A percentile compares a stretch with the other conserved stretches of the same genome.
Evolutionary conservation across 2,113 vertebrate genomes (phyloP).

Genomic region (Mastomys natalensis): DNA sequence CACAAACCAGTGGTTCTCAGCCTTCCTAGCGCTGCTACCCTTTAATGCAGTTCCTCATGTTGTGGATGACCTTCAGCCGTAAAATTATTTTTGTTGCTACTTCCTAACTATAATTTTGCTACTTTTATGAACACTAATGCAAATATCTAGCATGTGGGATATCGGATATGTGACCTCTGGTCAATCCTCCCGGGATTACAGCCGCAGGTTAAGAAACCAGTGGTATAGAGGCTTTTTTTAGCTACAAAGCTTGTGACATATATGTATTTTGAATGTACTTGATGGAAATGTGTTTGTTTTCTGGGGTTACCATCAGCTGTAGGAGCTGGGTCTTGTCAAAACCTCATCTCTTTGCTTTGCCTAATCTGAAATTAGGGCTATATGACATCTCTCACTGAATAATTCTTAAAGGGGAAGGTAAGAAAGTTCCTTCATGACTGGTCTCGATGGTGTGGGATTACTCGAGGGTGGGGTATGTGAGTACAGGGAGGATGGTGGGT

Average conservation of each 20-base stretch:
- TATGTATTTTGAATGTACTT: constrained; percentile 58
- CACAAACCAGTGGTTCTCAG: neutral
- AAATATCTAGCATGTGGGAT: neutral
- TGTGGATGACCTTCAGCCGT: neutral
- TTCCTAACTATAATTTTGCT: neutral
- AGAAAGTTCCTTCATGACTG: constrained; percentile 46
- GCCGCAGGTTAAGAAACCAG: neutral
- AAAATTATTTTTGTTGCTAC: neutral
- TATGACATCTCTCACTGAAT: constrained; percentile 64
- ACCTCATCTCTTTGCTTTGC: constrained; percentile 38
- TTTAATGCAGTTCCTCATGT: neutral
- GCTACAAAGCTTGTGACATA: constrained; percentile 38
- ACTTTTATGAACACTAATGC: neutral
- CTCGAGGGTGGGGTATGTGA: too few relatives aligned
- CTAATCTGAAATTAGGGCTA: constrained; percentile 8
- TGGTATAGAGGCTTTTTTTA: constrained; percentile 46
- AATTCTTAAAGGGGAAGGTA: constrained; percentile 65
- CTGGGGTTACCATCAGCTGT: constrained; percentile 50
- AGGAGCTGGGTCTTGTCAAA: constrained; percentile 29
- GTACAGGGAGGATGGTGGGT: too few relatives aligned
- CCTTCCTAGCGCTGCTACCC: neutral
- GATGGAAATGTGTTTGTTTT: constrained; percentile 62
- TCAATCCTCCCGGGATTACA: neutral
- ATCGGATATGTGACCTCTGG: neutral
- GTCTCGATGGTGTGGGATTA: too few relatives aligned